phyloP scores from a whole-genome alignment of 2,888 invertebrate species.

The Azorinus chamasolen region DNA sequence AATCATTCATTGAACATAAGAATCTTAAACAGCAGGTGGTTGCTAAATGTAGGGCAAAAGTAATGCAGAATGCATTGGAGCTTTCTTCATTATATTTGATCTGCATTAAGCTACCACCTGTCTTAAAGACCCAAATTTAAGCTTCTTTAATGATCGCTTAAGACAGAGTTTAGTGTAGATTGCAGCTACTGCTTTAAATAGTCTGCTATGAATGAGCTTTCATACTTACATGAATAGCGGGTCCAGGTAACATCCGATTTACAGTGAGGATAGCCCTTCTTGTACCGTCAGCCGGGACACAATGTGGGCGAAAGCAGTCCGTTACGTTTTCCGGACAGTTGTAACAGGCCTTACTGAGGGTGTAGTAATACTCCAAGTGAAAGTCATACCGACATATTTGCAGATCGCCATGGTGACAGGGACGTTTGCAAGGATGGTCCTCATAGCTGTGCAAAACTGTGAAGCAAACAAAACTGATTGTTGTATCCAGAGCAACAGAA shows the following conservation, averaged over 20 bases:
- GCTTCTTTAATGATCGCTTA: too few relatives aligned
- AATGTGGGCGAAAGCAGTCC: conserved; percentile 93
- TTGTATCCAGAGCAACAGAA: too few relatives aligned
- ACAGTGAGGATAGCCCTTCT: conserved; percentile 91
- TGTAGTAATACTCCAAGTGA: conserved; percentile 93
- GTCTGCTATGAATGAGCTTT: too few relatives aligned
- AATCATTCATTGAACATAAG: too few relatives aligned
- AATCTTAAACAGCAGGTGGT: too few relatives aligned
- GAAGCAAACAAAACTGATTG: conserved; percentile 9
- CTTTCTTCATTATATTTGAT: too few relatives aligned
- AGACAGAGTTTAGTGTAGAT: too few relatives aligned
- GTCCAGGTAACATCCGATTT: conserved; percentile 96
- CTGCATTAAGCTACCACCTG: too few relatives aligned
- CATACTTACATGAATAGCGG: conserved; percentile 88
- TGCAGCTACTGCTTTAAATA: too few relatives aligned
- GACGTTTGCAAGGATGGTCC: conserved; percentile 90
- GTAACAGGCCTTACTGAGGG: conserved; percentile 95
- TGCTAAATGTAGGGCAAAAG: too few relatives aligned
- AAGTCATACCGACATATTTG: conserved; percentile 92
- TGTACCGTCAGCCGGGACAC: conserved; percentile 94
- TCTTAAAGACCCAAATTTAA: too few relatives aligned
- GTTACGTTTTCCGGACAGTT: conserved; percentile 92
- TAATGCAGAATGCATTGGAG: too few relatives aligned
- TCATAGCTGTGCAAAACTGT: conserved; percentile 62
- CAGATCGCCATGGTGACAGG: conserved; percentile 88